These are phyloP conservation scores for Zophobas morio DNA, from an alignment of 1,140 invertebrate genomes.

Conservation along the genomic window DNA sequence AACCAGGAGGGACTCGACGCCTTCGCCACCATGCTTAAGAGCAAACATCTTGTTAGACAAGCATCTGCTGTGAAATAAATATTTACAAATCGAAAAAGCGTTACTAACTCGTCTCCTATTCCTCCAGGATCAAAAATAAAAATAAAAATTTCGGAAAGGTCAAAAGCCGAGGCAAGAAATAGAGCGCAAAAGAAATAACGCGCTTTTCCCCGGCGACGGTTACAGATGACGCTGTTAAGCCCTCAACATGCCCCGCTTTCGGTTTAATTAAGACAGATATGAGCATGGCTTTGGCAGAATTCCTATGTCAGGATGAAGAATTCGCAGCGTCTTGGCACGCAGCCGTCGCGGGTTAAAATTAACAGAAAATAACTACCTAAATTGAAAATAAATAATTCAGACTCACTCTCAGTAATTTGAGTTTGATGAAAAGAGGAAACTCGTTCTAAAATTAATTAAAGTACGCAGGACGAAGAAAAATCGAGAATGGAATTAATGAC, in stretches of 20 bases:
- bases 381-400: conserved; percentile 17
- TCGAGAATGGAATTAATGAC: not conserved
- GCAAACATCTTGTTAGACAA: conserved; percentile 13
- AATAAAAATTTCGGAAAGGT: too few relatives aligned
- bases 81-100: not conserved
- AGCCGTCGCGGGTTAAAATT: not conserved
- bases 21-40: conserved; percentile 56
- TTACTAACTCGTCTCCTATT: not conserved
- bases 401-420: not conserved
- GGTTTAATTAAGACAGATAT: too few relatives aligned
- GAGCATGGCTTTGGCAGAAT: not conserved
- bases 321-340: not conserved
- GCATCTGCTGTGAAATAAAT: conserved; percentile 9
- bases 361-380: not conserved
- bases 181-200: too few relatives aligned
- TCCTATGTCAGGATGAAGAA: not conserved
- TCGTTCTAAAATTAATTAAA: not conserved
- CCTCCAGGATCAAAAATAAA: not conserved
- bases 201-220: not conserved
- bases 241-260: too few relatives aligned
- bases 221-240: too few relatives aligned
- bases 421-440: not conserved
- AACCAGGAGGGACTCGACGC: conserved; percentile 59
- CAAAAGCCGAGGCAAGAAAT: too few relatives aligned
- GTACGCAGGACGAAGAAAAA: not conserved